Base-by-base conservation (phyloP, 2,888 invertebrate species). In the Rambutsinella grinnellia region DNA sequence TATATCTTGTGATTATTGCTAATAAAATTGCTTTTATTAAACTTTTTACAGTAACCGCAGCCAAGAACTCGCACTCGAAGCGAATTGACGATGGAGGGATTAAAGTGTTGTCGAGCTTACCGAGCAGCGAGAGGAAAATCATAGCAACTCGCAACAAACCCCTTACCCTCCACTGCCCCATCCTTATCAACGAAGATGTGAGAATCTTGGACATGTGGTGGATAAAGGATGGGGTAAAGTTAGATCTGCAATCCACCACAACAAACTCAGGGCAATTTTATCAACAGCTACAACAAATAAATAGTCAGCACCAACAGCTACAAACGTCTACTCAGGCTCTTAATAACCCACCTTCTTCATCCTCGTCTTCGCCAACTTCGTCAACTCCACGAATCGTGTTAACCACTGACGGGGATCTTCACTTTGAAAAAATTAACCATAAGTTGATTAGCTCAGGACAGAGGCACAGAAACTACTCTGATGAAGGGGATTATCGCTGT, bases 381-480 rank as follows among this genome's bases (percentile, higher is more conserved):
- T 54, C 56, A n/a, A 19, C 63, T 58, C 51, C 68, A 46, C 53
- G 79, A 49, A 60, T 81, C 49, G 67, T 65, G 54, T 66, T 79
- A 54, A 71, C 67, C 58, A 79, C 75, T 24, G 71, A 80, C 26
- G 72, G 79, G 49, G 79, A 80, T 74, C 76, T 82, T 53, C 78
- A 80, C 53, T 80, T 82, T 76, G 82, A 82, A 28, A 82, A 79
- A 66, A 79, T 82, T 70, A 79, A 80, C 49, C 82, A 82, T 65
- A 82, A 82, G 71, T 65, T 80, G 19, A 70, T 60, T 44, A 77
- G 65, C 65, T 65, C 65, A 46, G 71, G 76, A 26, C 60, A 68
- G 57, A 58, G 79, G 15, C 81, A 81, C 65, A 75, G 65, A 60
- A 81, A 81, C 61, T 79, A 77, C 63, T 74, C 79, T 46, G 81